These are phyloP conservation scores for Argopecten irradians DNA, from an alignment of 1,140 invertebrate species.

Conservation along the genomic window DNA sequence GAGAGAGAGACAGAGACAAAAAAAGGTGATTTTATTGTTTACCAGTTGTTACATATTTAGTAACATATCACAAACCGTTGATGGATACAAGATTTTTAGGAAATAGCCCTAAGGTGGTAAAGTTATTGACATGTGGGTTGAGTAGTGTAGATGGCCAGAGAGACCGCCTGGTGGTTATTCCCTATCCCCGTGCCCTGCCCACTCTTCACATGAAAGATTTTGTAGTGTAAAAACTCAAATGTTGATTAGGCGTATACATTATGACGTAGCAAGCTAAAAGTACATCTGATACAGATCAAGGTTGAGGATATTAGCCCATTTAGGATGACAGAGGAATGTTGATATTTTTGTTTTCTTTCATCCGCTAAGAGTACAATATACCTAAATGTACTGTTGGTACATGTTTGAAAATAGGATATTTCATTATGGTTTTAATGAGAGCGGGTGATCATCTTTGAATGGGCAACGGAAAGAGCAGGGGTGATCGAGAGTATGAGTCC, in stretches of 20 bases:
- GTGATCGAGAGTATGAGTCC: neutral
- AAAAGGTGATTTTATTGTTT: neutral
- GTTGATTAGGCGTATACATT: neutral
- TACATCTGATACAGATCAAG: conserved; percentile 16
- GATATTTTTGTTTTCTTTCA: conserved; percentile 18
- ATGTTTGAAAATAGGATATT: conserved; percentile 23
- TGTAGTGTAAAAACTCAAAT: neutral
- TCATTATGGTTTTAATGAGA: conserved; percentile 13
- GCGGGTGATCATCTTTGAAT: conserved; percentile 1
- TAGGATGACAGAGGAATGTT: neutral
- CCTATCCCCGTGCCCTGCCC: neutral
- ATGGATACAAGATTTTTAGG: neutral
- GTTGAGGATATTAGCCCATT: neutral
- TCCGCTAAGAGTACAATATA: neutral
- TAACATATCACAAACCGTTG: neutral
- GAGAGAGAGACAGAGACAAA: neutral
- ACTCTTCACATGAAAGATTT: neutral
- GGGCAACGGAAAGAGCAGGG: conserved; percentile 19
- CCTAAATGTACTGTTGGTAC: conserved; percentile 16
- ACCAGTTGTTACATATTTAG: neutral
- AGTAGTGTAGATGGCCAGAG: neutral
- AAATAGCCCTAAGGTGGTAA: neutral
- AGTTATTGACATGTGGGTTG: neutral
- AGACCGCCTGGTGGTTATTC: neutral
- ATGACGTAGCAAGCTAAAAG: conserved; percentile 2